phyloP scores from a whole-genome alignment of 2,113 vertebrate species.

The Heterocephalus glaber region DNA sequence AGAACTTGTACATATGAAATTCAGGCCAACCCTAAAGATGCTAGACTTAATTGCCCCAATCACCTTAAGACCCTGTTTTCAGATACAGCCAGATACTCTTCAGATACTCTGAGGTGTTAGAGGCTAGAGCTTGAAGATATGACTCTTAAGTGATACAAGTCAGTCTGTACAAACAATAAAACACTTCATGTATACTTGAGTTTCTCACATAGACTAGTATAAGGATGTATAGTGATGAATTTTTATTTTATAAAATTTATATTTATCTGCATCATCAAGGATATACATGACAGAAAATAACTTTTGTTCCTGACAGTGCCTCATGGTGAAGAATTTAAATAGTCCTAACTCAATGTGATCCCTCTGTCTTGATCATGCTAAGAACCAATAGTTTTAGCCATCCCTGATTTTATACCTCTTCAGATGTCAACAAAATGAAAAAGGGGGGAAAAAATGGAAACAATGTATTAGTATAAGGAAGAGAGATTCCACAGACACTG shows the following conservation, averaged over 20 bases:
- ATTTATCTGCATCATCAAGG: neutral
- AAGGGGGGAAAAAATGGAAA: too few relatives aligned
- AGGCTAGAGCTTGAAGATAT: neutral
- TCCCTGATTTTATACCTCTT: neutral
- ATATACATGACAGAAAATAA: neutral
- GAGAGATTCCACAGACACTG: neutral
- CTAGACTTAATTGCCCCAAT: neutral
- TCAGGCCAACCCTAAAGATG: neutral
- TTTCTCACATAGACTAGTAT: neutral
- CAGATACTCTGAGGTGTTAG: too few relatives aligned
- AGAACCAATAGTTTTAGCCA: neutral
- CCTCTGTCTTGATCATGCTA: neutral
- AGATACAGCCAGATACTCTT: neutral
- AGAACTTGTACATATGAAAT: neutral
- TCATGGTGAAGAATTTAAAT: neutral
- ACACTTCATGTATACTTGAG: neutral
- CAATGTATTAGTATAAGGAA: neutral
- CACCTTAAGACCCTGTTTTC: neutral
- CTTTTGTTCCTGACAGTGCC: neutral
- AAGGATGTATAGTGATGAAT: neutral
- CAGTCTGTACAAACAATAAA: neutral
- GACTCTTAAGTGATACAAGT: neutral
- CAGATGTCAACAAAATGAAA: neutral
- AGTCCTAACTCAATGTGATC: neutral
- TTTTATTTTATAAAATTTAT: constrained; percentile 15